Percentiles rank a stretch among this genome's conserved stretches.
These are phyloP conservation scores for Rotaria magnacalcarata DNA, from an alignment of 2,888 invertebrate species.

Conservation along the genomic window DNA sequence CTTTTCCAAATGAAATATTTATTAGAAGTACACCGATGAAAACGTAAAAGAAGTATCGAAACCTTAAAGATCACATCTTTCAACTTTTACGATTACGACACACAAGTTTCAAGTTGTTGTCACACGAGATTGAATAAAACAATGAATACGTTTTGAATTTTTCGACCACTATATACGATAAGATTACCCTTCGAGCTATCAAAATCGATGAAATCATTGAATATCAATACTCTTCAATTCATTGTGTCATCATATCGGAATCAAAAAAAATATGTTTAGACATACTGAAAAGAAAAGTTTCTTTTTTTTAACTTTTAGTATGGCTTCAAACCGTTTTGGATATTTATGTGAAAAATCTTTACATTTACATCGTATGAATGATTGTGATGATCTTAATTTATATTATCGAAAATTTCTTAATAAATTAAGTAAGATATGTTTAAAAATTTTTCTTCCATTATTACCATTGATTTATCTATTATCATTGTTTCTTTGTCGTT, in stretches of 20 bases:
- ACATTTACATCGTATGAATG: conserved; percentile 35
- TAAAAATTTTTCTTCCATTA: conserved; percentile 15
- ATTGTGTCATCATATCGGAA: background rate
- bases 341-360: background rate
- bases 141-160: background rate
- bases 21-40: background rate
- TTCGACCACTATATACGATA: background rate
- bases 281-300: background rate
- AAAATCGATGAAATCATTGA: background rate
- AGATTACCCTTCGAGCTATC: background rate
- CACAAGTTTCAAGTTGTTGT: conserved; percentile 11
- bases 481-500: background rate
- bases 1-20: background rate
- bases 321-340: background rate
- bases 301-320: background rate
- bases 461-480: background rate
- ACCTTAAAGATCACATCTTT: background rate
- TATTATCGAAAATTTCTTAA: conserved; percentile 9
- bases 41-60: background rate
- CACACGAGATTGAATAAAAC: conserved; percentile 11
- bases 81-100: background rate
- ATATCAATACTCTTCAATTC: background rate
- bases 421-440: conserved; percentile 30
- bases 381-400: conserved; percentile 35
- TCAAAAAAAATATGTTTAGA: background rate